Evolutionary conservation across 2,113 vertebrate genomes (phyloP), one percentile per base, ranked within the genome.

Genomic region (Channa maculata): DNA sequence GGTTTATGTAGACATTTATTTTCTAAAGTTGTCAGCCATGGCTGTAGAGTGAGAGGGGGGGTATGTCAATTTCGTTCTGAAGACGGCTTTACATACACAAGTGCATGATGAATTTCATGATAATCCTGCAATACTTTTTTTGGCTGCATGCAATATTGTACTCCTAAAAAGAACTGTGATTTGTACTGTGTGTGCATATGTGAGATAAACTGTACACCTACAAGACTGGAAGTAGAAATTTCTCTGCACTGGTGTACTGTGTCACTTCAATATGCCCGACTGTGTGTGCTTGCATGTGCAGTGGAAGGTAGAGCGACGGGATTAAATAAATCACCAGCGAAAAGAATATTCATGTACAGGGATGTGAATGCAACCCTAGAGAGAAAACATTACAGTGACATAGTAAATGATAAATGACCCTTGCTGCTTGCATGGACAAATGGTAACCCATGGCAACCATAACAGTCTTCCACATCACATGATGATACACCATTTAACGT

Each of bases 321-420:
- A 85, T 89, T 88, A 90, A 89, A 89, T 84, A 88, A 89, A 91
- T 90, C 79, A 89, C 73, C 66, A 77, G 79, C 55, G 38, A 80
- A 65, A 75, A 83, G 89, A 89, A 91, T 90, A 90, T 91, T 92
- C 87, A 88, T 91, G 78, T 90, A 85, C 79, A 79, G 74, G 65
- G 67, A 75, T 84, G 82, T 79, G 75, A 85, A 86, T 70, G 53
- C 72, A 87, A 57, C 86, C 82, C 80, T 34, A n/a, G 54, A n/a
- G 55, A 64, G 24, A 62, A 51, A 78, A 83, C 33, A 49, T 75
- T 81, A 83, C 79, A 85, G 82, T 73, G 79, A 86, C 62, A 61
- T 79, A 90, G 87, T 76, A 80, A 87, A 88, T 89, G 79, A 91
- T 65, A 86, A 90, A 91, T 79, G 89, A 82, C 69, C 68, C 63